These are phyloP conservation scores for Istiophorus platypterus DNA, from an alignment of 2,113 vertebrate species.

Conservation along the genomic window DNA sequence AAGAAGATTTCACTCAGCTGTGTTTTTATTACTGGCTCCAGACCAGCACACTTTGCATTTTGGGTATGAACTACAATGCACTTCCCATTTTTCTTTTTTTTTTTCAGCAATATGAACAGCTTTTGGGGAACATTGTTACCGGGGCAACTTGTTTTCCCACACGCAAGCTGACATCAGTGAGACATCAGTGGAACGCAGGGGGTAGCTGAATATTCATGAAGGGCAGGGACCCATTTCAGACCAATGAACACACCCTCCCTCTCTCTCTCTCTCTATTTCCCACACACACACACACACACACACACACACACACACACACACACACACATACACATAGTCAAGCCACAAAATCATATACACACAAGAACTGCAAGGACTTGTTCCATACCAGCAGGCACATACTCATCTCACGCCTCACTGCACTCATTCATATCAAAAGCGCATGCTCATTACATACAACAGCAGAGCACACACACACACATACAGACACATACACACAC, in stretches of 20 bases:
- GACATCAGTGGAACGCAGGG: conserved; percentile 73
- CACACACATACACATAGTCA: conserved; percentile 27
- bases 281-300: conserved; percentile 27
- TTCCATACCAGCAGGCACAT: conserved; percentile 81
- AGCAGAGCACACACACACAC: conserved; percentile 60
- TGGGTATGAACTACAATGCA: conserved; percentile 38
- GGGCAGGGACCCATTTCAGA: conserved; percentile 81
- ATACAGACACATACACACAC: conserved; percentile 57
- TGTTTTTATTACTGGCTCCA: conserved; percentile 30
- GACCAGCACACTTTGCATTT: conserved; percentile 35
- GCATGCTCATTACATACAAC: conserved; percentile 79
- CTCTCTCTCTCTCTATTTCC: neutral
- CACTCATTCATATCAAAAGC: conserved; percentile 81
- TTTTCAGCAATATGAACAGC: conserved; percentile 48
- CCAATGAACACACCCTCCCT: conserved; percentile 71
- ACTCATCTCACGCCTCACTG: conserved; percentile 82
- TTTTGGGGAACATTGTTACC: conserved; percentile 71
- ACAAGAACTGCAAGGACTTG: conserved; percentile 77
- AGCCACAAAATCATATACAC: conserved; percentile 63
- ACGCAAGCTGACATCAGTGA: conserved; percentile 79
- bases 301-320: conserved; percentile 26
- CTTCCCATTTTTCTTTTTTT: neutral
- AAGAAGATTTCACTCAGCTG: conserved; percentile 62
- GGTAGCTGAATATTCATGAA: conserved; percentile 83
- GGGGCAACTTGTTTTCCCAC: conserved; percentile 78